phyloP scores from a whole-genome alignment of 2,113 vertebrate genomes.

The Coreoperca whiteheadi region DNA sequence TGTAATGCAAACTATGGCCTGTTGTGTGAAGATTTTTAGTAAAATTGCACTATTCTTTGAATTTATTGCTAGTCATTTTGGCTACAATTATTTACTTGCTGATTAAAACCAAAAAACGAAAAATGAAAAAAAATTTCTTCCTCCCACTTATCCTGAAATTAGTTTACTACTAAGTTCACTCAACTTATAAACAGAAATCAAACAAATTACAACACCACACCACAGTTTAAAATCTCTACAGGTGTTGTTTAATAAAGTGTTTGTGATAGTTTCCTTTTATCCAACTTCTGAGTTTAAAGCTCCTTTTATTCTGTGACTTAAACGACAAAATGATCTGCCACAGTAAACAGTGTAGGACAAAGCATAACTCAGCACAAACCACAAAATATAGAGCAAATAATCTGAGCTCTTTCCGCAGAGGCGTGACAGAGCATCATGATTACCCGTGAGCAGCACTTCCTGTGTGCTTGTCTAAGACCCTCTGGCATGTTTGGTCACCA shows the following conservation, averaged over 20 bases:
- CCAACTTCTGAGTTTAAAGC: background rate
- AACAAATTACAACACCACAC: too few species aligned
- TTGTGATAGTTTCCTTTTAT: too few species aligned
- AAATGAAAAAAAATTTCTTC: background rate
- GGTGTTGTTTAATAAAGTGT: too few species aligned
- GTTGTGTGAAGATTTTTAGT: background rate
- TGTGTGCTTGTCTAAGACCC: slow-evolving; percentile 11
- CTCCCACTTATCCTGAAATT: background rate
- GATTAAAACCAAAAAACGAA: background rate
- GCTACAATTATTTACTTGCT: background rate
- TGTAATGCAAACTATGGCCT: background rate
- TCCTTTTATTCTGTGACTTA: background rate
- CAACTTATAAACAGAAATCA: background rate
- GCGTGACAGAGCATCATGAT: background rate
- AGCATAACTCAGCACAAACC: background rate
- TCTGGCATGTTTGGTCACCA: slow-evolving; percentile 24
- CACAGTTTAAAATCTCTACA: too few species aligned
- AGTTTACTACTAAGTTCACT: background rate
- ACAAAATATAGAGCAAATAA: background rate
- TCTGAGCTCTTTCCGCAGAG: background rate
- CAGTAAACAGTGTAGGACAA: background rate
- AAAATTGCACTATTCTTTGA: background rate
- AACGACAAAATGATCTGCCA: background rate
- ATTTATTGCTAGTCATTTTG: background rate
- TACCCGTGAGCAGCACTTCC: slow-evolving; percentile 19